These are phyloP conservation scores for Euura saliciscinereae DNA, from an alignment of 1,140 invertebrate species.

Conservation along the genomic window DNA sequence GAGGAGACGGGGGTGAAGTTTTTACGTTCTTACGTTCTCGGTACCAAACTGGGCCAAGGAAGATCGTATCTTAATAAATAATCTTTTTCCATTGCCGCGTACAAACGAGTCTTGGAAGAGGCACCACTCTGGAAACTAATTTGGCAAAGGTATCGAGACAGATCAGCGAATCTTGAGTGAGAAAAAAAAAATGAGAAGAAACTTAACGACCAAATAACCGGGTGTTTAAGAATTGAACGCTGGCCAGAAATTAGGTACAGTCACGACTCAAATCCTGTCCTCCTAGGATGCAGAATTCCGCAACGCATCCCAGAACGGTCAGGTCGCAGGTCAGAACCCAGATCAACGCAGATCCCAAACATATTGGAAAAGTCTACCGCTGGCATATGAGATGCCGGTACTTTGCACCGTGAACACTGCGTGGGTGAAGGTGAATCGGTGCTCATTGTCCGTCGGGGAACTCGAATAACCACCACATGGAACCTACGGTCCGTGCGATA, in stretches of 20 bases:
- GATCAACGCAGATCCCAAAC: too few species aligned
- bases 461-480: not conserved
- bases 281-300: too few species aligned
- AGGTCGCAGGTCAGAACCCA: too few species aligned
- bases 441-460: not conserved
- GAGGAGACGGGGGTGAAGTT: not conserved
- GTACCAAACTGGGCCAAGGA: not conserved
- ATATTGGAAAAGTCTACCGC: too few species aligned
- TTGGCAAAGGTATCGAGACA: slow-evolving; percentile 1
- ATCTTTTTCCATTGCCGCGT: not conserved
- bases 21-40: not conserved
- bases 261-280: too few species aligned
- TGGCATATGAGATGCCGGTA: too few species aligned
- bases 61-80: not conserved
- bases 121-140: not conserved
- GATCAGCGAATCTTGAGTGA: not conserved
- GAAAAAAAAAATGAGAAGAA: not conserved
- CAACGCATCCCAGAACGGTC: too few species aligned
- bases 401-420: too few species aligned
- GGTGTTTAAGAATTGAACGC: not conserved
- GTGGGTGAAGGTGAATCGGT: not conserved
- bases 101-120: too few species aligned
- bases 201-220: not conserved
- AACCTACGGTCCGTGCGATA: not conserved
- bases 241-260: not conserved